Percentiles rank a stretch among this genome's conserved stretches.
Conservation (phyloP, 2,797 vertebrate genomes). For the Cuculus canorus region DNA sequence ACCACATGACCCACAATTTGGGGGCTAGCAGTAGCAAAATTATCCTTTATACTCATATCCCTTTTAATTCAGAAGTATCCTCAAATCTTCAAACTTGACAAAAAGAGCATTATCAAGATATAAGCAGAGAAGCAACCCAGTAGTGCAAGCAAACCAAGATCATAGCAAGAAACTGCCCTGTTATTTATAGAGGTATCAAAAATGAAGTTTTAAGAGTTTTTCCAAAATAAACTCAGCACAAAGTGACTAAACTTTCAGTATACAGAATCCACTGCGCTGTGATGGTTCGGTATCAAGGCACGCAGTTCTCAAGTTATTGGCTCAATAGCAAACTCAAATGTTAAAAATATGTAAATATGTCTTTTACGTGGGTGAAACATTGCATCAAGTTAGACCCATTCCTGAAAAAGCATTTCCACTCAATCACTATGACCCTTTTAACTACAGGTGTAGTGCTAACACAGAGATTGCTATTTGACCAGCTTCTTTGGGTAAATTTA, state of each 20-base stretch:
- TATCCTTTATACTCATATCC: background rate
- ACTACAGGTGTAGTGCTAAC: background rate
- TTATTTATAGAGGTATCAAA: background rate
- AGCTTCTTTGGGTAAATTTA: background rate
- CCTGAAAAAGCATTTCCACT: background rate
- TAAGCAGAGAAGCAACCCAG: background rate
- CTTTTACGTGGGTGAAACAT: background rate
- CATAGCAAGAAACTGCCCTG: background rate
- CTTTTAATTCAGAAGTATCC: background rate
- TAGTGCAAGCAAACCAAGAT: background rate
- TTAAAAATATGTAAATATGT: background rate
- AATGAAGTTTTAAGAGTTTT: background rate
- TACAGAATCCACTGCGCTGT: background rate
- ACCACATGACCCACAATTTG: background rate
- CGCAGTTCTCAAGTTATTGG: rapidly evolving
- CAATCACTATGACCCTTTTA: background rate
- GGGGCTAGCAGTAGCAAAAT: background rate
- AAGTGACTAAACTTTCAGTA: background rate
- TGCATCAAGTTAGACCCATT: background rate
- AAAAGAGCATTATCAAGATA: background rate
- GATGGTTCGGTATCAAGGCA: background rate
- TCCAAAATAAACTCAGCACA: background rate
- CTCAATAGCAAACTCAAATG: background rate
- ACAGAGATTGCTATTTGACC: background rate
- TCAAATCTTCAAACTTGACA: background rate